Evolutionary conservation across 2,888 invertebrate species (phyloP), one percentile per base, ranked within the genome.

Genomic region (Drosophila pseudotakahashii): DNA sequence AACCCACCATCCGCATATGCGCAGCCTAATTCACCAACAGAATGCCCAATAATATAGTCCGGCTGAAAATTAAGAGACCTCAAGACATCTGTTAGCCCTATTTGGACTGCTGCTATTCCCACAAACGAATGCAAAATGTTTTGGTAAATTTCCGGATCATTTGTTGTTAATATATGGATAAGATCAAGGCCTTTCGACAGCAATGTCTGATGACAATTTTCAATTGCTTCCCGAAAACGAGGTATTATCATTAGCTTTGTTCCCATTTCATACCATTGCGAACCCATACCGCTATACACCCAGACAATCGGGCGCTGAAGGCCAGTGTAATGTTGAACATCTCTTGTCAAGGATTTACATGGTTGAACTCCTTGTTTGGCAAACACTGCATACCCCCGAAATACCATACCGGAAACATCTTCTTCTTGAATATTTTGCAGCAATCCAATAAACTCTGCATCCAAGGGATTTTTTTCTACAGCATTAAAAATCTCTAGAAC

Each of bases 1-100:
- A 98, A 94, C 78, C 97, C 96, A 0, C 97, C 97, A 91, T 99
- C 99, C 2, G 98, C 98, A 92, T 99, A 99, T 0, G 97, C 98
- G 91, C 99, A 98, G 1, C 97, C 98, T 7, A 99, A 93, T 91
- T 99, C 99, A 23, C 99, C 99, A 0, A 98, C 97, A 9, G 98
- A 98, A 92, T 98, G 98, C 2, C 99, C 97, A 74, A 97, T 94
- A 76, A 96, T 95, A 34, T 95, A 95, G 91, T 96, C 96, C 10
- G 96, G 95, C 52, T 93, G 92, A 36, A 97, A 92, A 13, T 95
- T 95, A 19, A 94, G 89, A 5, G 91, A 92, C 54, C 91, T 92
- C 50, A 97, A 91, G 6, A 95, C 91, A 89, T 97, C 96, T 42
- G 93, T 93, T 37, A 94, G 88, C 7, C 92, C 94, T 75, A 96